Percentiles rank a stretch among this genome's conserved stretches.
These are phyloP conservation scores for Phalacrocorax brasilianus DNA, from an alignment of 2,113 vertebrate genomes.

Conservation along the genomic window DNA sequence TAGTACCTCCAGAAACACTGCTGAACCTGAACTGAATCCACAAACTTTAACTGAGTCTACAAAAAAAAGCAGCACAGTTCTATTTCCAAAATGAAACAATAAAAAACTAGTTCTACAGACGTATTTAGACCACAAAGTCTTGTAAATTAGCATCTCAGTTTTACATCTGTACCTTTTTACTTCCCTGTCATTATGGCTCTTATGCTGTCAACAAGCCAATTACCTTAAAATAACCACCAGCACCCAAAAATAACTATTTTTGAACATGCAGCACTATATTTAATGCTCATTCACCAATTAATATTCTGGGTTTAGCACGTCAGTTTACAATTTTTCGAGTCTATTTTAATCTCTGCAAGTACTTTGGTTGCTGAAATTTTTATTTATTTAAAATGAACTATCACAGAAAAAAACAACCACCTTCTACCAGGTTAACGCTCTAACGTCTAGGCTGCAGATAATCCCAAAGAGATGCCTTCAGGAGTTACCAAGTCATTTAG, in stretches of 20 bases:
- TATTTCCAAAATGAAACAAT: not conserved
- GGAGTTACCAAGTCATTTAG: not conserved
- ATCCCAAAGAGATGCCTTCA: not conserved
- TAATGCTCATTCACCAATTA: not conserved
- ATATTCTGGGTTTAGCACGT: not conserved
- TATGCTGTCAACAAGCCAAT: not conserved
- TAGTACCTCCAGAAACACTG: not conserved
- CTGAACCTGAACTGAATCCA: not conserved
- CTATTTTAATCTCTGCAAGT: not conserved
- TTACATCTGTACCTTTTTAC: not conserved
- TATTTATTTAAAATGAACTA: not conserved
- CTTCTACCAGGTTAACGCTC: not conserved
- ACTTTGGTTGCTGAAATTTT: not conserved
- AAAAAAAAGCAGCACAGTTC: not conserved
- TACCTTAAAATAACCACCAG: constrained; percentile 4
- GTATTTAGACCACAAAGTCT: not conserved
- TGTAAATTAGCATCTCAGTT: not conserved
- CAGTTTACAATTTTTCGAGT: not conserved
- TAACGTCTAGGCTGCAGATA: not conserved
- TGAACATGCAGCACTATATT: not conserved
- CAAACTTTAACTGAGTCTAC: not conserved
- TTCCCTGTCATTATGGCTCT: not conserved
- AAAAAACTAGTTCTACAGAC: not conserved
- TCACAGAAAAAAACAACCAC: not conserved
- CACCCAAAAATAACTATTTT: not conserved